Base-by-base conservation (phyloP, 2,113 vertebrate genomes). In the Thinocorus orbignyianus region DNA sequence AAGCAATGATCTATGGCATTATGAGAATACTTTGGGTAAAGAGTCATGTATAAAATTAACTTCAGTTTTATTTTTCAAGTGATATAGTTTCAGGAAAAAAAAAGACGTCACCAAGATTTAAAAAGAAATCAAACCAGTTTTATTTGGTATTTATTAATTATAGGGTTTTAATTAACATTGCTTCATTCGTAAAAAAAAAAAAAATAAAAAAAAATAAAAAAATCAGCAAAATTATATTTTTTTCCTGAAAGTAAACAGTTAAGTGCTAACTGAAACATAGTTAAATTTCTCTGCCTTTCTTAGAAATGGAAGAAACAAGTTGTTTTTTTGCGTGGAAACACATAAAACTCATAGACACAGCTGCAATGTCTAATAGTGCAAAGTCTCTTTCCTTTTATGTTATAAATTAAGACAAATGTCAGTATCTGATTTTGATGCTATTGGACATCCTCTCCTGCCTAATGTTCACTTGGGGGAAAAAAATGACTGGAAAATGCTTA, bases 1-100 rank as follows among this genome's bases (percentile, higher is more conserved):
- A 87, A 70, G 57, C 57, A 69, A 51, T 92, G 80, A 81, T 89
- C 69, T 35, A 12, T 90, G 86, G 58, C 54, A 77, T 72, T 73
- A 24, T 35, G 35, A 85, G 57, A 82, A 33, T 70, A 77, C 74
- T 26, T 83, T 10, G 49, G 30, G 18, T 83, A 79, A 70, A 86
- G 17, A 74, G 68, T 55, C 1, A 11, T 49, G 25, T 51, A 39
- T 61, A n/a, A 82, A 86, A 85, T 85, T 64, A 76, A 73, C 58
- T 86, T 89, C 11, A 20, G 17, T 44, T 92, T 88, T 84, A 31
- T 78, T 93, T 94, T 92, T 92, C 30, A 92, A 49, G 4, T 35
- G 18, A 20, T 65, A 11, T 54, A n/a, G 11, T 61, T 37, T 86
- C 49, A 86, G 33, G n/a, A n/a, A 31, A 30, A 66, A 23, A 13